Evolutionary conservation across 2,888 invertebrate species (phyloP).

Genomic region (Heteromyza rotundicornis): DNA sequence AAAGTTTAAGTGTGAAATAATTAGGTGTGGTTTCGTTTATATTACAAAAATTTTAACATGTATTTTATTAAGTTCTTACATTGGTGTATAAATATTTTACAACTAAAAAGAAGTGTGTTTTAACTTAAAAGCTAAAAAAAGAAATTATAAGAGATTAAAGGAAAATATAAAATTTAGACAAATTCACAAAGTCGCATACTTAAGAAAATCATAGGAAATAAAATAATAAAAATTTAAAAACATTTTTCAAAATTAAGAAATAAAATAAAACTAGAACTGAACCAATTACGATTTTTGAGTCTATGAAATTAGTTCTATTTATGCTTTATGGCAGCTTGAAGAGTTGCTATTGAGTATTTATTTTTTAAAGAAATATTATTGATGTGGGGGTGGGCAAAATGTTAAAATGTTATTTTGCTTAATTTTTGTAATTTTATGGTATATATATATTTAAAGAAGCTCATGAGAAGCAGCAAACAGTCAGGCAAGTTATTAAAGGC

Average conservation of each 20-base stretch:
- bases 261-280: slow-evolving; percentile 30
- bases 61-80: slow-evolving; percentile 38
- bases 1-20: neutral
- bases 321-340: slow-evolving; percentile 9
- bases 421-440: too few species aligned
- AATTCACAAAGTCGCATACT: slow-evolving; percentile 17
- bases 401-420: too few species aligned
- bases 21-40: slow-evolving; percentile 21
- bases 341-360: neutral
- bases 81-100: slow-evolving; percentile 52
- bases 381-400: neutral
- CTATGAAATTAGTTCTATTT: too few species aligned
- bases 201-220: slow-evolving; percentile 20
- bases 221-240: slow-evolving; percentile 9
- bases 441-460: too few species aligned
- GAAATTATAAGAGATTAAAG: slow-evolving; percentile 31
- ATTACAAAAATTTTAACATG: slow-evolving; percentile 29
- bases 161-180: slow-evolving; percentile 18
- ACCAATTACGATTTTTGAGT: slow-evolving; percentile 33
- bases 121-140: slow-evolving; percentile 33
- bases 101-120: slow-evolving; percentile 41
- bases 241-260: neutral
- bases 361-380: too few species aligned
- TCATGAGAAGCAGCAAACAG: slow-evolving; percentile 7
- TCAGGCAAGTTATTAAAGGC: slow-evolving; percentile 11